A percentile compares a stretch with the other conserved stretches of the same genome.
phyloP scores from a whole-genome alignment of 2,888 invertebrate genomes.

The Phymatocera aterrima region DNA sequence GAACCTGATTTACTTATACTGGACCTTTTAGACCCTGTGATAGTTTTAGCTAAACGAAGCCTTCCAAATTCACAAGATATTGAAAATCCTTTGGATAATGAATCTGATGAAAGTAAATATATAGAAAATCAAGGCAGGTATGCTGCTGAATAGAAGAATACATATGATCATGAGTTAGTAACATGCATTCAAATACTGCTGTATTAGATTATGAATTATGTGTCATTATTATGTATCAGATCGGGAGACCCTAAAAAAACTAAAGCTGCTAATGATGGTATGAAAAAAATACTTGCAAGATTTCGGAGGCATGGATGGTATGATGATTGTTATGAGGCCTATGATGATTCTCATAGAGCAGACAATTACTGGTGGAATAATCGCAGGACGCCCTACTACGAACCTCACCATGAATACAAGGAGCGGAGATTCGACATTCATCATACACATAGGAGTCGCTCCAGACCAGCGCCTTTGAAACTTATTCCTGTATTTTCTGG shows the following conservation, averaged over 20 bases:
- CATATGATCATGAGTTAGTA: slow-evolving; percentile 1
- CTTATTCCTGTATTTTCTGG: slow-evolving; percentile 40
- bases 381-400: background rate
- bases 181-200: slow-evolving; percentile 8
- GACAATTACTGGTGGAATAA: background rate
- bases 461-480: slow-evolving; percentile 10
- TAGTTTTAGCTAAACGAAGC: slow-evolving; percentile 41
- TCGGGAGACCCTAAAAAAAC: background rate
- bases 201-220: background rate
- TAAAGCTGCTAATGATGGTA: background rate
- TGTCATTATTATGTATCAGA: background rate
- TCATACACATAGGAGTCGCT: background rate
- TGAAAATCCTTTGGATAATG: background rate
- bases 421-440: slow-evolving; percentile 13
- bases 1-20: background rate
- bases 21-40: slow-evolving; percentile 39
- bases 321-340: background rate
- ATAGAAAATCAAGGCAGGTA: background rate
- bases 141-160: background rate
- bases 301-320: background rate
- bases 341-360: background rate
- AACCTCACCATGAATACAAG: background rate
- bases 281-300: background rate
- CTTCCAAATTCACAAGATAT: background rate
- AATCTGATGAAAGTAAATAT: background rate